Conservation (phyloP, 1,140 invertebrate species). For the Leptonema lineaticorne region DNA sequence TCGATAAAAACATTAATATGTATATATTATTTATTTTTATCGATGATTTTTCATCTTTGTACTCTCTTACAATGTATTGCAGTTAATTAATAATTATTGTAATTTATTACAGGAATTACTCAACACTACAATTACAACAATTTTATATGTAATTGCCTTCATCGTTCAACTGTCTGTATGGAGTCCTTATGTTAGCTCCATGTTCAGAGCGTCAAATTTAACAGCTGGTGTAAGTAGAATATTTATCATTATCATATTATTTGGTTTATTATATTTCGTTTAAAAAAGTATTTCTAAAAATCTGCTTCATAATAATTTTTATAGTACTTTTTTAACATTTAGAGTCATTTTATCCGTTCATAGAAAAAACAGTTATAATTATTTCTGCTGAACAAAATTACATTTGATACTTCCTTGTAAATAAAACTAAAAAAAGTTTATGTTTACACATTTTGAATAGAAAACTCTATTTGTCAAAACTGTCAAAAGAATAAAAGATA, state of each 20-base stretch:
- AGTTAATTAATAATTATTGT: too few relatives aligned
- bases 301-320: not conserved
- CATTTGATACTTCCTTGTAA: too few relatives aligned
- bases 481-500: too few relatives aligned
- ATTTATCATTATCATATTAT: constrained; percentile 1
- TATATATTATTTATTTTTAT: too few relatives aligned
- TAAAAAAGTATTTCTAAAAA: too few relatives aligned
- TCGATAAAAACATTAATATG: not conserved
- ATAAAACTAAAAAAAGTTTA: too few relatives aligned
- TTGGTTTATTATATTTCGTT: constrained; percentile 21
- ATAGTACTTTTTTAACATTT: not conserved
- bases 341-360: too few relatives aligned
- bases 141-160: constrained; percentile 77
- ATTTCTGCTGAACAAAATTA: too few relatives aligned
- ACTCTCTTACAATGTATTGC: too few relatives aligned
- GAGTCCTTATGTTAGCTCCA: constrained; percentile 50
- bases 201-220: constrained; percentile 62
- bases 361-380: too few relatives aligned
- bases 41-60: not conserved
- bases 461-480: too few relatives aligned
- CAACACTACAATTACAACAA: constrained; percentile 68
- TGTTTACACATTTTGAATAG: too few relatives aligned
- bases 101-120: constrained; percentile 71
- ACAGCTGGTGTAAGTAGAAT: constrained; percentile 68
- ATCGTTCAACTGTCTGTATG: constrained; percentile 72